Evolutionary conservation across 2,888 invertebrate species (phyloP), one percentile per base, ranked within the genome.

Genomic region (Drosophila mettleri): DNA sequence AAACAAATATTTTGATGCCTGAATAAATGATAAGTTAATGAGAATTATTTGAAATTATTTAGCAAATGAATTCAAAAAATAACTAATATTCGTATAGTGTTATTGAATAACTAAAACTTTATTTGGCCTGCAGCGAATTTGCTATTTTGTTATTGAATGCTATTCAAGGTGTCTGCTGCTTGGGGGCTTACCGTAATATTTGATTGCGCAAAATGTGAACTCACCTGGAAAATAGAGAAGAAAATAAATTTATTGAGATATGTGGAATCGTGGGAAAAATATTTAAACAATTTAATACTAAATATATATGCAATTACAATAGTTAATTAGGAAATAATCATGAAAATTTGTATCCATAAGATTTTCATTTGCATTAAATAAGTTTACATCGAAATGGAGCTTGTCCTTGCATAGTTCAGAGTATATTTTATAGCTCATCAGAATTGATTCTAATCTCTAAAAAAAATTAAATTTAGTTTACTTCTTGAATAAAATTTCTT

Each of bases 151-250:
- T 27, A 8, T 14, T 31, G 22, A 27, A 34, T 39, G 22, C 8
- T 39, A 16, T 51, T 51, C n/a, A 3, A 38, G 8, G 27, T 27
- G 27, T 52, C 7, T 27, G 36, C 14, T 1, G 16, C 43, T 14
- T 10, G 20, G 27, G 24, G 18, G 36, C 63, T 68, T 51, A 46
- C 57, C 41, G 33, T 12, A 14, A 24, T 43, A 12, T 36, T 41
- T 8, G 7, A 38, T n/a, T 18, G 18, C 5, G 14, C 24, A 6
- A 39, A 38, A 18, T 24, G n/a, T 10, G 16, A 31, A 38, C 79
- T 78, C 65, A 76, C 75, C 75, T 76, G 46, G 1, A 76, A 76
- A 43, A 45, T 12, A 18, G 9, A 62, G 5, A 74, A 39, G 24
- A 49, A n/a, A n/a, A 22, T 6, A 27, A 12, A 29, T 29, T 29